Conservation (phyloP, 2,113 vertebrate species). For the Pan paniscus region DNA sequence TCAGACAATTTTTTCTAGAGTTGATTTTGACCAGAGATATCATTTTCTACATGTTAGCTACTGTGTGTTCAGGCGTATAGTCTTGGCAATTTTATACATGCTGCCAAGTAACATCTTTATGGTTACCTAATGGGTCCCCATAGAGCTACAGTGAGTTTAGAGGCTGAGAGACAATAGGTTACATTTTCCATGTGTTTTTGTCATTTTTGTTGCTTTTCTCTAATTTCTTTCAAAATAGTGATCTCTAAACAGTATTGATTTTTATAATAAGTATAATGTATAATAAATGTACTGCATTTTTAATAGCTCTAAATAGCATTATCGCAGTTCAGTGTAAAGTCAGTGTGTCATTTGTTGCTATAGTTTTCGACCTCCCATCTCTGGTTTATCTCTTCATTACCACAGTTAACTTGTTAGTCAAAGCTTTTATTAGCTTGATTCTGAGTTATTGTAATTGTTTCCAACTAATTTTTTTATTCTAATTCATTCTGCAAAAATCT, state of each 20-base stretch:
- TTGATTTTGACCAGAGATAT: neutral
- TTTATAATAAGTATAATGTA: neutral
- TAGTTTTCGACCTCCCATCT: neutral
- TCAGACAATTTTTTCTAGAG: neutral
- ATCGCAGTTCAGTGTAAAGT: neutral
- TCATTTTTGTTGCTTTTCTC: neutral
- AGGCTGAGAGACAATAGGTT: neutral
- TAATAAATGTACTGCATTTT: neutral
- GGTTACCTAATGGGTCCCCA: neutral
- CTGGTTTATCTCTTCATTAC: neutral
- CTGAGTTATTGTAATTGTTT: neutral
- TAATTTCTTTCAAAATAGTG: neutral
- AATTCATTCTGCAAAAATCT: neutral
- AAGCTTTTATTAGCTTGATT: neutral
- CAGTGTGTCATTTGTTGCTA: neutral
- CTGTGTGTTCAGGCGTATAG: neutral
- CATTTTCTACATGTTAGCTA: neutral
- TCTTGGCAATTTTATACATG: neutral
- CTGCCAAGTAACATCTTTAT: neutral
- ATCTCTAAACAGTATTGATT: neutral
- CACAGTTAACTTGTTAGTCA: neutral
- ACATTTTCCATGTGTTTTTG: neutral
- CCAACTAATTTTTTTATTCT: neutral
- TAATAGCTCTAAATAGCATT: neutral
- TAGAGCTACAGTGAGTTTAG: neutral